Evolutionary conservation across 2,888 invertebrate species (phyloP).

Genomic region (Drosophila emarginata): DNA sequence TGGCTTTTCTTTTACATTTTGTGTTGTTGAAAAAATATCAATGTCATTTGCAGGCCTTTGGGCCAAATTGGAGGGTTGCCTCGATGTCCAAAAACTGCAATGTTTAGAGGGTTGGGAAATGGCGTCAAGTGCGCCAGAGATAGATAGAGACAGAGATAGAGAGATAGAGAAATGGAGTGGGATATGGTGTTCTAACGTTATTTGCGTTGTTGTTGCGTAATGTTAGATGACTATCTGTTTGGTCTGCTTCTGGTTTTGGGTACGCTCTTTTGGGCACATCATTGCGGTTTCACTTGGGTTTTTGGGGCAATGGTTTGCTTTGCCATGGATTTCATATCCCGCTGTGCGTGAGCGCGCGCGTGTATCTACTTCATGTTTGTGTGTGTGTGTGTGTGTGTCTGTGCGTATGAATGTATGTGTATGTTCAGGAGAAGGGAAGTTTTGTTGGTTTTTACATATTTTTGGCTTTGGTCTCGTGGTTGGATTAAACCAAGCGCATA

Average conservation of each 20-base stretch:
- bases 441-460: conserved; percentile 45
- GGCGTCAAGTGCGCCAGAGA: neutral
- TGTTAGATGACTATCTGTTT: conserved; percentile 53
- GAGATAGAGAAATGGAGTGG: neutral
- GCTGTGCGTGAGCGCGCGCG: conserved; percentile 24
- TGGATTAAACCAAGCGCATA: conserved; percentile 71
- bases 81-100: conserved; percentile 3
- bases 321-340: conserved; percentile 25
- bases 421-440: neutral
- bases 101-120: neutral
- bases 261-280: conserved; percentile 48
- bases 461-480: conserved; percentile 62
- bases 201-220: conserved; percentile 50
- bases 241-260: conserved; percentile 17
- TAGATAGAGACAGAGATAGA: neutral
- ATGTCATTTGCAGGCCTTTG: conserved; percentile 61
- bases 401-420: neutral
- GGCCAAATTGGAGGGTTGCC: conserved; percentile 37
- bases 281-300: conserved; percentile 62
- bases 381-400: neutral
- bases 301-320: conserved; percentile 38
- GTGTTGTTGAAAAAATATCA: conserved; percentile 52
- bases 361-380: conserved; percentile 20
- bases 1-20: neutral
- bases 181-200: neutral